Conservation (phyloP, 1,140 invertebrate species). For the Calephelis nemesis region DNA sequence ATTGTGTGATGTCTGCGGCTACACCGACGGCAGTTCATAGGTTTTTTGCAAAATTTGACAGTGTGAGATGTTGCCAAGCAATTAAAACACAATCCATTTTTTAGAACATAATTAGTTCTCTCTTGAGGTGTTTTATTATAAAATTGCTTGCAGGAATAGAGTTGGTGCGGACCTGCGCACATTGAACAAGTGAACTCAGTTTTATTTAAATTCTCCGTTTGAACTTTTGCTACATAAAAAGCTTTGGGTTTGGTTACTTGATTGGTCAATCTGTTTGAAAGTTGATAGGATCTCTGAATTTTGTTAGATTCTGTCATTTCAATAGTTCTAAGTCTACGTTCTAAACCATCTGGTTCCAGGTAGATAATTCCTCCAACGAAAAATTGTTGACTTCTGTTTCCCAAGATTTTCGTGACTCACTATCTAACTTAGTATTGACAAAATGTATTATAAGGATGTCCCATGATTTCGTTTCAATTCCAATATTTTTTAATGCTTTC, state of each 20-base stretch:
- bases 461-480: too few species aligned
- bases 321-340: conserved; percentile 20
- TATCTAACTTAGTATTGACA: too few species aligned
- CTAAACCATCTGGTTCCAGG: background rate
- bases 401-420: too few species aligned
- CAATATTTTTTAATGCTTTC: too few species aligned
- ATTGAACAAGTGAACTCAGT: too few species aligned
- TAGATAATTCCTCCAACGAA: too few species aligned
- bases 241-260: background rate
- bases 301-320: conserved; percentile 11
- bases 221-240: background rate
- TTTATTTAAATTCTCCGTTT: background rate
- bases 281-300: background rate
- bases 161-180: too few species aligned
- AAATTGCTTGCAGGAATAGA: conserved; percentile 5
- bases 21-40: conserved; percentile 26
- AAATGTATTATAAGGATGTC: too few species aligned
- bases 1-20: conserved; percentile 28
- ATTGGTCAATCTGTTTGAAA: background rate
- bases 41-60: conserved; percentile 16
- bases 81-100: background rate
- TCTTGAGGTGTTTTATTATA: background rate
- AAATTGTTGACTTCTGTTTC: too few species aligned
- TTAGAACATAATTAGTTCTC: background rate
- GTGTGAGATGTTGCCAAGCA: conserved; percentile 18